A percentile compares a stretch with the other conserved stretches of the same genome.
These are phyloP conservation scores for Neoaliturus tenellus DNA, from an alignment of 2,888 invertebrate species.

Conservation along the genomic window DNA sequence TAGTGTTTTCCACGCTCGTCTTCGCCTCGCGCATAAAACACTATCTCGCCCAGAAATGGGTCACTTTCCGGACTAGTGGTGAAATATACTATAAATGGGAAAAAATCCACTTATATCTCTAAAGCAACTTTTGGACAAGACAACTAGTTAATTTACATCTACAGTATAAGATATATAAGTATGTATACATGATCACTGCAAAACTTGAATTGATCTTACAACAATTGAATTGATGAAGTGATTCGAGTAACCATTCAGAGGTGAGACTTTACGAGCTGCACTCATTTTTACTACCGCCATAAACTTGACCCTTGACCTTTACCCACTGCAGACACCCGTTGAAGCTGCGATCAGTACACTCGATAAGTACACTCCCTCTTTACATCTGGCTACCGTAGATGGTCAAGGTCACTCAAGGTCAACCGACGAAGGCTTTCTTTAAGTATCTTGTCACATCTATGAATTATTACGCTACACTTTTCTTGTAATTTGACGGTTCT, in stretches of 20 bases:
- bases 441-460: not conserved
- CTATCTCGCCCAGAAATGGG: no score
- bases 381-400: not conserved
- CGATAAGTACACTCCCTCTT: not conserved
- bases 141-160: no score
- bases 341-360: not conserved
- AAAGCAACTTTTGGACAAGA: no score
- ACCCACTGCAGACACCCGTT: not conserved
- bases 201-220: no score
- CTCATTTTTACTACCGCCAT: not conserved
- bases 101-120: no score
- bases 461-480: not conserved
- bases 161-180: no score
- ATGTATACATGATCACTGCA: no score
- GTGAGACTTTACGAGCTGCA: constrained; percentile 21
- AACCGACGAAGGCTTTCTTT: not conserved
- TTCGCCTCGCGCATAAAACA: no score
- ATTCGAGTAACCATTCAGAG: not conserved
- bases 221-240: not conserved
- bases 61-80: no score
- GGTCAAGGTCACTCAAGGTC: not conserved
- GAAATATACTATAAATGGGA: no score
- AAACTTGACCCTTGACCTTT: constrained; percentile 22
- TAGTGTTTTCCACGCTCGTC: no score
- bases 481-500: not conserved